Evolutionary conservation across 2,888 invertebrate species (phyloP), one percentile per base, ranked within the genome.

Genomic region (Nesidiocoris tenuis): DNA sequence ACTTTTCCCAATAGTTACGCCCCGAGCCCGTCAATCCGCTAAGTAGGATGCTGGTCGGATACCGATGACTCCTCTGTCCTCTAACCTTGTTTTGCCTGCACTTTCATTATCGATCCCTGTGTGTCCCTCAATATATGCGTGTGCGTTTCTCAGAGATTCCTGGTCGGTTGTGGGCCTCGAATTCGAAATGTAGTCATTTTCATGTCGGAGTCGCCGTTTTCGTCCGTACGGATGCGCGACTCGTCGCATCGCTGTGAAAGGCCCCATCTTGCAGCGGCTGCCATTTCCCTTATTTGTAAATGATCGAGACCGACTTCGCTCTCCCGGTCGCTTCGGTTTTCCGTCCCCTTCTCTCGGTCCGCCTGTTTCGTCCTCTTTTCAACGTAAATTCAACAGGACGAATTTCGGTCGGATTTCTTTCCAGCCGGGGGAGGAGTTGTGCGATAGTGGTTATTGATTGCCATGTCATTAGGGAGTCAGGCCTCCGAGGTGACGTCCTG

Each of bases 391-490:
- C 55, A 56, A 19, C 67, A 22, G 18, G 21, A 12, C 7, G 67
- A 56, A 67, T 1, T 21, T 5, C 39, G 12, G 39, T 39, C 12
- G 3, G 39, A 39, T 39, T 39, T 39, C 12, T 39, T 39, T 12
- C 39, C 39, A 39, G 39, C 12, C 39, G 23, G 23, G 25, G 23
- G 19, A 19, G 39, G 72, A 72, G 63, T 39, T 59, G 18, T 72
- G 72, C 63, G 72, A 72, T 72, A 72, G 72, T 61, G 72, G 72
- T 72, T 72, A 72, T 72, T 72, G 72, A 72, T 72, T 72, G 72
- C 72, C 72, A 72, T 72, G 72, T 72, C 72, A 72, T 72, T 72
- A 72, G 61, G 72, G 63, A 72, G 72, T 72, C 72, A 72, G 72
- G 72, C 72, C 72, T 63, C 72, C 61, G 24, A 65, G 72, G 72